A percentile compares a stretch with the other conserved stretches of the same genome.
phyloP scores from a whole-genome alignment of 2,797 vertebrate species.

The Lacerta bilineata region DNA sequence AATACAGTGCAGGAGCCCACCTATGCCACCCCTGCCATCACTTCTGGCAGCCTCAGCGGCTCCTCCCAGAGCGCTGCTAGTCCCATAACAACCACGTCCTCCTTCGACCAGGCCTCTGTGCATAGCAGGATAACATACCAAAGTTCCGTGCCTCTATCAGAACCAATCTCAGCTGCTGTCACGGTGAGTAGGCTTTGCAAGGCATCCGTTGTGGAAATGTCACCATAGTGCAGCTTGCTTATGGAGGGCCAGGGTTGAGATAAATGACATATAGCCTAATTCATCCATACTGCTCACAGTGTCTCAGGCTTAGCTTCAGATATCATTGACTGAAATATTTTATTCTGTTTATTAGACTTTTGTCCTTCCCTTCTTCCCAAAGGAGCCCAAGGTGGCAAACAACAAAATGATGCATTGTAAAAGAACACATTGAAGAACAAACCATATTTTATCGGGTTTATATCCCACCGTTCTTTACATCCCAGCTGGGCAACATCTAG shows the following conservation, averaged over 20 bases:
- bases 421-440: too few species aligned
- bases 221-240: background rate
- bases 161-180: constrained; percentile 81
- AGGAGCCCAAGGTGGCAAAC: too few species aligned
- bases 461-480: too few species aligned
- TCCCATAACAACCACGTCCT: constrained; percentile 84
- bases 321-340: too few species aligned
- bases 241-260: background rate
- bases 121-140: constrained; percentile 84
- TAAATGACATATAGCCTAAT: background rate
- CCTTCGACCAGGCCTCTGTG: constrained; percentile 87
- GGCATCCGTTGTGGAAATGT: background rate
- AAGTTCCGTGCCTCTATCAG: constrained; percentile 84
- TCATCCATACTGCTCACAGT: background rate
- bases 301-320: too few species aligned
- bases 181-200: constrained; percentile 79
- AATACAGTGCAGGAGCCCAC: constrained; percentile 88
- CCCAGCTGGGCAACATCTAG: too few species aligned
- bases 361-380: too few species aligned
- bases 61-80: constrained; percentile 83
- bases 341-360: too few species aligned
- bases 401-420: too few species aligned
- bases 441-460: too few species aligned
- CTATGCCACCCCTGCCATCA: constrained; percentile 85
- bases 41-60: constrained; percentile 85